phyloP scores from a whole-genome alignment of 2,888 invertebrate genomes.

The Orthosia gracilis region DNA sequence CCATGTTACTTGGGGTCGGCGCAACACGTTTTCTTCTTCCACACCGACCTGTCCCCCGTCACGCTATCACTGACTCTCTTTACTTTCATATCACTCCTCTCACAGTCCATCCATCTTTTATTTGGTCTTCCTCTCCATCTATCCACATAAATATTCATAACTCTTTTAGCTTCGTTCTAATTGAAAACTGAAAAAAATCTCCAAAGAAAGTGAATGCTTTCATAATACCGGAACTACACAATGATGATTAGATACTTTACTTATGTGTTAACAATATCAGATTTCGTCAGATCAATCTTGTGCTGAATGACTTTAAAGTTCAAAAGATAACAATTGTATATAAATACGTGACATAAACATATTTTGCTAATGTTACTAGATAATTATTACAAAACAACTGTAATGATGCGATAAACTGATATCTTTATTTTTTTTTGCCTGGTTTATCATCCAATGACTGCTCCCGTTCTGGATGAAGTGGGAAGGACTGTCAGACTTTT shows the following conservation, averaged over 20 bases:
- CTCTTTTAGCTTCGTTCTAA: neutral
- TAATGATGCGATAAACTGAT: neutral
- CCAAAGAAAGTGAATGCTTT: neutral
- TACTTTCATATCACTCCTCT: too few species aligned
- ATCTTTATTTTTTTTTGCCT: too few species aligned
- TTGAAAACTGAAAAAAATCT: neutral
- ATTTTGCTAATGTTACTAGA: slow-evolving; percentile 9
- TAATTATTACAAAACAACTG: slow-evolving; percentile 9
- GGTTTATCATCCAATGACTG: too few species aligned
- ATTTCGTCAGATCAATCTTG: slow-evolving; percentile 50
- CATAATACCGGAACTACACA: slow-evolving; percentile 9
- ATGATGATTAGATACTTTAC: neutral
- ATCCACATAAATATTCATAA: too few species aligned
- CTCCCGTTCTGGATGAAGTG: too few species aligned
- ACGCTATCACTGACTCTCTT: too few species aligned
- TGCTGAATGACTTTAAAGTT: slow-evolving; percentile 23
- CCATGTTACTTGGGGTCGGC: too few species aligned
- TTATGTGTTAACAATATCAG: slow-evolving; percentile 38
- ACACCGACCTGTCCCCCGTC: too few species aligned
- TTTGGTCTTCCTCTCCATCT: too few species aligned
- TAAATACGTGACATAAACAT: slow-evolving; percentile 4
- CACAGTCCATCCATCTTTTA: too few species aligned
- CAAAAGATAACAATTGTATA: slow-evolving; percentile 40
- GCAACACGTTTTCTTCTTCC: too few species aligned
- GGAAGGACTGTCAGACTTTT: too few species aligned